Evolutionary conservation across 2,113 vertebrate species (phyloP).

Genomic region (Thomomys bottae): DNA sequence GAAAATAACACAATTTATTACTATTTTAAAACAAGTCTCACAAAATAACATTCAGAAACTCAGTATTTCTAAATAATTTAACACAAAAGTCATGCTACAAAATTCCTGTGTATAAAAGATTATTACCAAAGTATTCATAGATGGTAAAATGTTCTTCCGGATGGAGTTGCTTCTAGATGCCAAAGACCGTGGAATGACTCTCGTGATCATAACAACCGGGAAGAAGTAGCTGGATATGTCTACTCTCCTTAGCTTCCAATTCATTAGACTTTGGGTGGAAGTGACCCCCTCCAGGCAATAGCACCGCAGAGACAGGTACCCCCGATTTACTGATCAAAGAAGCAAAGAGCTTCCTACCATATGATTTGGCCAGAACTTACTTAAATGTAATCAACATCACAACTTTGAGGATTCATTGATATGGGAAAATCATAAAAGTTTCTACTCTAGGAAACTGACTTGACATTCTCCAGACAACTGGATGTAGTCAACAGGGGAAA

Average conservation of each 20-base stretch:
- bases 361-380: conserved; percentile 47
- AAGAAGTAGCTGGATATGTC: neutral
- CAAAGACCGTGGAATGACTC: conserved; percentile 70
- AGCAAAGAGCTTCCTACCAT: conserved; percentile 47
- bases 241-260: conserved; percentile 32
- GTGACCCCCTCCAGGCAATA: conserved; percentile 45
- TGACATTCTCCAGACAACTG: conserved; percentile 45
- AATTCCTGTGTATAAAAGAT: conserved; percentile 84
- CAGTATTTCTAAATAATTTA: conserved; percentile 85
- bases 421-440: conserved; percentile 49
- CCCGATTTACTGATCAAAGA: conserved; percentile 47
- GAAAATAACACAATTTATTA: conserved; percentile 87
- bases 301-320: conserved; percentile 60
- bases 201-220: neutral
- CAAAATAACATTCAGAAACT: conserved; percentile 84
- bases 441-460: conserved; percentile 66
- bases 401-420: conserved; percentile 40
- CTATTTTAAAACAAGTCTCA: conserved; percentile 84
- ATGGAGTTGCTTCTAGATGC: conserved; percentile 78
- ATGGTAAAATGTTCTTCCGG: conserved; percentile 83
- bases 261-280: conserved; percentile 25
- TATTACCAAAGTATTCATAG: conserved; percentile 75
- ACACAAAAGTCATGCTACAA: conserved; percentile 86
- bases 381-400: conserved; percentile 62
- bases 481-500: conserved; percentile 36